phyloP scores from a whole-genome alignment of 2,113 vertebrate species.

The Varanus komodoensis region DNA sequence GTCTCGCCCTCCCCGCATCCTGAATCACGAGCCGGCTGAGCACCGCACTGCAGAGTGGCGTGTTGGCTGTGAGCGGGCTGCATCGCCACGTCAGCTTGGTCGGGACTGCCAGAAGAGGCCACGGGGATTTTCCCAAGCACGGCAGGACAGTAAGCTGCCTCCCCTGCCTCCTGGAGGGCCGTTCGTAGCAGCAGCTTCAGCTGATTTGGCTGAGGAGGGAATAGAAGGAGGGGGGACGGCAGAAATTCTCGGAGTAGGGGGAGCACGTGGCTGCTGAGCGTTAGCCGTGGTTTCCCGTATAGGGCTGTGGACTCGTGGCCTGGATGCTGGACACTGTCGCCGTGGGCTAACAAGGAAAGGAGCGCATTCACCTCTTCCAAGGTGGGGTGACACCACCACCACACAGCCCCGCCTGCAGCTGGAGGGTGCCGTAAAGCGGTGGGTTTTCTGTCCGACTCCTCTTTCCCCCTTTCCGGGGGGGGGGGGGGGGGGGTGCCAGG shows the following conservation, averaged over 20 bases:
- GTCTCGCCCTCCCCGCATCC: conserved; percentile 15
- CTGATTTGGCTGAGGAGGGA: conserved; percentile 21
- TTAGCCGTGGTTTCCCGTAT: too few relatives aligned
- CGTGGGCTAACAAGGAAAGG: not conserved
- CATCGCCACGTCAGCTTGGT: not conserved
- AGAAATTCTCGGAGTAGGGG: not conserved
- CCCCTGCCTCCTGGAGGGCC: not conserved
- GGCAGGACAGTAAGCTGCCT: conserved; percentile 3
- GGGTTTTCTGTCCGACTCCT: not conserved
- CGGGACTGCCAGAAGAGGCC: not conserved
- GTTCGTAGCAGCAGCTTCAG: conserved; percentile 8
- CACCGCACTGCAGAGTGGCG: too few relatives aligned
- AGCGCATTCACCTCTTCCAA: conserved; percentile 29
- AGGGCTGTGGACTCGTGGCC: not conserved
- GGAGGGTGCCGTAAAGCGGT: accelerated
- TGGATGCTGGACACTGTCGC: not conserved
- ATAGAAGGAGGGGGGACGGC: not conserved
- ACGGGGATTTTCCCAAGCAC: conserved; percentile 12
- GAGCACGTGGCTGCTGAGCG: too few relatives aligned
- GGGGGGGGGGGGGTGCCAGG: conserved; percentile 7
- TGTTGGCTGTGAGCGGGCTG: too few relatives aligned
- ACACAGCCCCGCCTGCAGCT: too few relatives aligned
- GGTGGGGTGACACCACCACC: not conserved
- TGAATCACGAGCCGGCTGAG: too few relatives aligned
- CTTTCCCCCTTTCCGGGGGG: conserved; percentile 31